Conservation (phyloP, 1,140 invertebrate species). For the Aporrectodea caliginosa region DNA sequence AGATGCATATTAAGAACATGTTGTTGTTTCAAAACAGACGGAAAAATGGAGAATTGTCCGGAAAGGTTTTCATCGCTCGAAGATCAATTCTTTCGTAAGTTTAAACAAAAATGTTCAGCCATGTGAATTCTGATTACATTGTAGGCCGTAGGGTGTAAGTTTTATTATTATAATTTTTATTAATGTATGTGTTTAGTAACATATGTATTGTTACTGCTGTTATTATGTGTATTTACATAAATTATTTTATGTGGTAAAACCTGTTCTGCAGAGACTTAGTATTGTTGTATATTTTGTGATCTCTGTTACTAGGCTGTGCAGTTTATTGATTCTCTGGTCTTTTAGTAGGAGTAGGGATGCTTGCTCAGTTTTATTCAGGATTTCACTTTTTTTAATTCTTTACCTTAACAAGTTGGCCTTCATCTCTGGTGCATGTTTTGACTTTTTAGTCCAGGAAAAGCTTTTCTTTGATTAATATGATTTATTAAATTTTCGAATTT, state of each 20-base stretch:
- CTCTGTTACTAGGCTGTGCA: too few relatives aligned
- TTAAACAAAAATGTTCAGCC: background rate
- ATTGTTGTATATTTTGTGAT: too few relatives aligned
- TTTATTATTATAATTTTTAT: slow-evolving; percentile 1
- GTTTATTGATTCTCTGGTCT: too few relatives aligned
- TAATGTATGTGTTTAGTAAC: background rate
- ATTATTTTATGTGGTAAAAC: background rate
- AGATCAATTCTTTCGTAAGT: slow-evolving; percentile 63
- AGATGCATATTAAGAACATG: background rate
- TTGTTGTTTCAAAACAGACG: slow-evolving; percentile 37
- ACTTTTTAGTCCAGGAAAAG: too few relatives aligned
- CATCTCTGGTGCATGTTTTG: too few relatives aligned
- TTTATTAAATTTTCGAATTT: too few relatives aligned
- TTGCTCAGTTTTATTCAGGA: too few relatives aligned
- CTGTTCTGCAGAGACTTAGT: slow-evolving; percentile 1
- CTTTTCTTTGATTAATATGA: too few relatives aligned
- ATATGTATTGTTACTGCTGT: background rate
- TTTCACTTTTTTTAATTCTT: too few relatives aligned
- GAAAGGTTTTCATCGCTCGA: slow-evolving; percentile 66
- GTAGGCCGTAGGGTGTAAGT: background rate
- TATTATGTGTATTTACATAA: background rate
- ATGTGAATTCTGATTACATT: slow-evolving; percentile 14
- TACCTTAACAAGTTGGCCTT: too few relatives aligned
- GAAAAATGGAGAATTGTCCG: slow-evolving; percentile 54
- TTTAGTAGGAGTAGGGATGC: too few relatives aligned